These are phyloP conservation scores for Euphydryas editha DNA, from an alignment of 2,888 invertebrate genomes.

Conservation along the genomic window DNA sequence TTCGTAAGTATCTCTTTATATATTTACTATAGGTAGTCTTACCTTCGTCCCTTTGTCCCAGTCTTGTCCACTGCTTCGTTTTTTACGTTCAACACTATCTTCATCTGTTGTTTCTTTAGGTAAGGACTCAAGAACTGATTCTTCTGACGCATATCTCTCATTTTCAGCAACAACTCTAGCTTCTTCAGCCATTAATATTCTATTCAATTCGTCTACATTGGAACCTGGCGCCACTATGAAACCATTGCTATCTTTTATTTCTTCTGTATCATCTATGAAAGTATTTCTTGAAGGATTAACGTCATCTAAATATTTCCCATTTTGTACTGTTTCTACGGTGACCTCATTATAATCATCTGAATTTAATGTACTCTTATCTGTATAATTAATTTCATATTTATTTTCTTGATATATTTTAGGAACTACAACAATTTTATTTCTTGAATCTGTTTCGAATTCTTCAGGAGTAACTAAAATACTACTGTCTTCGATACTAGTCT, in stretches of 20 bases:
- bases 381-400: conserved; percentile 24
- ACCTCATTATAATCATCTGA: conserved; percentile 32
- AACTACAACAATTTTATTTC: conserved; percentile 28
- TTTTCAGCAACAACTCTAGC: conserved; percentile 48
- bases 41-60: conserved; percentile 67
- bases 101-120: conserved; percentile 26
- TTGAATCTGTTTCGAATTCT: conserved; percentile 33
- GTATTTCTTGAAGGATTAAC: conserved; percentile 26
- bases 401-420: conserved; percentile 21
- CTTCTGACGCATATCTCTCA: conserved; percentile 44
- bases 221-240: conserved; percentile 46
- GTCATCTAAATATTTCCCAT: conserved; percentile 20
- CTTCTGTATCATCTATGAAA: conserved; percentile 26
- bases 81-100: conserved; percentile 51
- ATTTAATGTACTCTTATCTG: conserved; percentile 30
- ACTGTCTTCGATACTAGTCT: conserved; percentile 58
- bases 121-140: conserved; percentile 8
- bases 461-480: conserved; percentile 53
- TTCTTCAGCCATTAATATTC: conserved; percentile 42
- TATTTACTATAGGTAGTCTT: no score
- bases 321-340: conserved; percentile 29
- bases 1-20: no score
- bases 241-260: conserved; percentile 31
- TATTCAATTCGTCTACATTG: conserved; percentile 42
- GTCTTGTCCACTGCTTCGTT: conserved; percentile 64